Percentiles rank a stretch among this genome's conserved stretches.
These are phyloP conservation scores for Adelognathus sp. DNA, from an alignment of 2,888 invertebrate species.

Conservation along the genomic window DNA sequence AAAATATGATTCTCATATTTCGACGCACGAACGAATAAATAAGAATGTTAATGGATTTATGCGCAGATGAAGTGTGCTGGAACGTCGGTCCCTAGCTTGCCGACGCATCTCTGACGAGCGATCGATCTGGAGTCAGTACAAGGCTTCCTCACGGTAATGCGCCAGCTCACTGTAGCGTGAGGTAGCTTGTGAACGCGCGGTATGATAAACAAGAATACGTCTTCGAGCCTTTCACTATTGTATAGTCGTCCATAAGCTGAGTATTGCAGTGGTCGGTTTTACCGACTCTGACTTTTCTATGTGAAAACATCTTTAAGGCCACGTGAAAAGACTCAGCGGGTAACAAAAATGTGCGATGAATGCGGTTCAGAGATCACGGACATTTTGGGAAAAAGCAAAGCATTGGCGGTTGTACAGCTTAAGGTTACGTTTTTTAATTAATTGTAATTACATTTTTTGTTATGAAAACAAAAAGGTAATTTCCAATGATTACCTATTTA, in stretches of 20 bases:
- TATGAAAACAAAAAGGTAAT: no score
- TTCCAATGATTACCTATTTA: no score
- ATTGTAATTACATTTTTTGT: no score
- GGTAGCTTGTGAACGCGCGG: neutral
- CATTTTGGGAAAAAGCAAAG: no score
- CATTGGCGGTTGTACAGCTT: no score
- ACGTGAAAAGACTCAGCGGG: no score
- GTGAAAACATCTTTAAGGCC: no score
- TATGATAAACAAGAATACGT: neutral
- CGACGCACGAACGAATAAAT: neutral
- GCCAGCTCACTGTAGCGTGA: neutral
- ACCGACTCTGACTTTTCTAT: no score
- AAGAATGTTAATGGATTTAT: neutral
- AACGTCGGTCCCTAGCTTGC: neutral
- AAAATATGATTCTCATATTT: neutral
- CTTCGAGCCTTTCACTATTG: neutral
- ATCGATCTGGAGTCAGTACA: neutral
- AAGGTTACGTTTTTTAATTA: no score
- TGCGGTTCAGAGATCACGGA: no score
- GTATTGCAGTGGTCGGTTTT: neutral
- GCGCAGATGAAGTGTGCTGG: neutral
- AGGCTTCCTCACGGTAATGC: neutral
- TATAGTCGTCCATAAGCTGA: neutral
- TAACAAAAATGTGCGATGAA: no score
- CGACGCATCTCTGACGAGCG: neutral